Evolutionary conservation across 2,113 vertebrate genomes (phyloP).

Genomic region (Cyprinus carpio): DNA sequence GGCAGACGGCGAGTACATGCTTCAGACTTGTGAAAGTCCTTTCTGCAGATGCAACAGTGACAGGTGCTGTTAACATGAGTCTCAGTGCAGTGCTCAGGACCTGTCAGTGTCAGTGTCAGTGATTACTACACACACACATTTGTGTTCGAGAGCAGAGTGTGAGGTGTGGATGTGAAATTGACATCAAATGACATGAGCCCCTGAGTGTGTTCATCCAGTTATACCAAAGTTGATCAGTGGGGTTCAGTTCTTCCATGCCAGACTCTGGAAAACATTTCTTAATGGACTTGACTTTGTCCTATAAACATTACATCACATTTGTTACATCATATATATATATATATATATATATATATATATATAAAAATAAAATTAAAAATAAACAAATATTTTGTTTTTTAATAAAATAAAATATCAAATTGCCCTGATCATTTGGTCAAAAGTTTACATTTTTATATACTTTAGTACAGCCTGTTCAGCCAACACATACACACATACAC

Average conservation of each 20-base stretch:
- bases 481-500: no score
- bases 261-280: not conserved
- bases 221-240: not conserved
- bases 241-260: not conserved
- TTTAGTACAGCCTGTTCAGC: no score
- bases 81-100: not conserved
- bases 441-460: no score
- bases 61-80: constrained; percentile 7
- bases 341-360: no score
- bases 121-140: not conserved
- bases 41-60: not conserved
- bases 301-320: not conserved
- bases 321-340: no score
- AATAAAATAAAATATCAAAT: no score
- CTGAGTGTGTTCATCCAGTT: not conserved
- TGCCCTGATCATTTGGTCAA: no score
- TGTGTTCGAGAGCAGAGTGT: not conserved
- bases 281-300: not conserved
- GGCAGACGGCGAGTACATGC: not conserved
- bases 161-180: not conserved
- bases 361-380: no score
- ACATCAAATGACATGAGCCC: not conserved
- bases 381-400: no score
- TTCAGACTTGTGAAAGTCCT: not conserved
- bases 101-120: constrained; percentile 21